phyloP scores from a whole-genome alignment of 2,113 vertebrate genomes.

The Odontophorus gujanensis region DNA sequence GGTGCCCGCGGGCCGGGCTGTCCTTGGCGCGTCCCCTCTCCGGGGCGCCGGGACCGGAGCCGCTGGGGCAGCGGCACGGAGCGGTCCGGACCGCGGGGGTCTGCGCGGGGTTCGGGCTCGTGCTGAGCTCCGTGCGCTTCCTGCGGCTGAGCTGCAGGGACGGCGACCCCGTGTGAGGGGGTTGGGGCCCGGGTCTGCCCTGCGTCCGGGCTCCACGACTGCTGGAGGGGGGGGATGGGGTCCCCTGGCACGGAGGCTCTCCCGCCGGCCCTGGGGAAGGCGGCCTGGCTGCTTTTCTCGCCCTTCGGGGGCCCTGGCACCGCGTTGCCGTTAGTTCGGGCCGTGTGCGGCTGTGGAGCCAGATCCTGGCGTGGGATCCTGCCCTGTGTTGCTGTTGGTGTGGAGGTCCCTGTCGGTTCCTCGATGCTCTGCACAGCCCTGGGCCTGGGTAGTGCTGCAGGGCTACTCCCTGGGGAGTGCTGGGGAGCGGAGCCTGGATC shows the following conservation, averaged over 20 bases:
- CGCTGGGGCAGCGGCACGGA: background rate
- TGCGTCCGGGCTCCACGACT: background rate
- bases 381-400: background rate
- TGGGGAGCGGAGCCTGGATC: slow-evolving; percentile 8
- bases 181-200: background rate
- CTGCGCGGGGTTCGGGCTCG: background rate
- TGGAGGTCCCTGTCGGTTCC: background rate
- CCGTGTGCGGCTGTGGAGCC: background rate
- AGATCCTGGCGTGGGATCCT: rapidly evolving
- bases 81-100: background rate
- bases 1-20: background rate
- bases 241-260: background rate
- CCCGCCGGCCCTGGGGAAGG: background rate
- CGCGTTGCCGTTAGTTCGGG: background rate
- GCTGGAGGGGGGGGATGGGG: background rate
- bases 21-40: background rate
- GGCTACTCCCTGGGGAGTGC: background rate
- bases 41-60: background rate
- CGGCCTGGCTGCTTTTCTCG: background rate
- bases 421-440: background rate
- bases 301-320: background rate
- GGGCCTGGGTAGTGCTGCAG: background rate
- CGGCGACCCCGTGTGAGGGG: background rate
- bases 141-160: background rate
- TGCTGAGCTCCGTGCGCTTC: background rate